Percentiles rank a stretch among this genome's conserved stretches.
These are phyloP conservation scores for Drosophila baimaii DNA, from an alignment of 1,140 invertebrate species.

Conservation along the genomic window DNA sequence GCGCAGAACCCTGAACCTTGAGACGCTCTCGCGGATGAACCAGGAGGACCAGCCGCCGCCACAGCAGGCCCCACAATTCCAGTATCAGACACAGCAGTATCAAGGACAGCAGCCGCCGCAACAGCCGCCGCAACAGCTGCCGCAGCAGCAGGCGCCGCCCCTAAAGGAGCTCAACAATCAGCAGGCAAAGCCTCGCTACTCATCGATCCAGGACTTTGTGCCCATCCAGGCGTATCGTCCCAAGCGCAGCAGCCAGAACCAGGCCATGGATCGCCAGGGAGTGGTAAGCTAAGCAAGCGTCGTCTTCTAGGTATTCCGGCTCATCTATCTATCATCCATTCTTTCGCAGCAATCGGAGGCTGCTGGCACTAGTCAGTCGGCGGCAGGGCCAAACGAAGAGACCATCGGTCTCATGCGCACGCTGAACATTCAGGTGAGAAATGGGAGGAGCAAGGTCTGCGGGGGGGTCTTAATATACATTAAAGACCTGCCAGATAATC, in stretches of 20 bases:
- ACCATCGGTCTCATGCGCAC: slow-evolving; percentile 7
- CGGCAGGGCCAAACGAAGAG: not conserved
- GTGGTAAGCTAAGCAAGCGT: not conserved
- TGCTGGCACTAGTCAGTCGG: not conserved
- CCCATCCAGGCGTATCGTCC: slow-evolving; percentile 71
- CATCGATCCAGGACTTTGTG: slow-evolving; percentile 64
- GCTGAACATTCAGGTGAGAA: slow-evolving; percentile 26
- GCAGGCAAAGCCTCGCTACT: slow-evolving; percentile 12
- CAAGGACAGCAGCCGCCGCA: slow-evolving; percentile 4
- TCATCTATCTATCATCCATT: not conserved
- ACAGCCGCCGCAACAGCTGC: not conserved
- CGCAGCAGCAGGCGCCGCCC: not conserved
- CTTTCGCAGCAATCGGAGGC: not conserved
- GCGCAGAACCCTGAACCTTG: not conserved
- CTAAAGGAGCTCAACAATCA: slow-evolving; percentile 10
- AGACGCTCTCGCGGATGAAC: not conserved
- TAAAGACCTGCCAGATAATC: too few species aligned
- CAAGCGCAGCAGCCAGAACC: slow-evolving; percentile 12
- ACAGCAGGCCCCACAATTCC: not conserved
- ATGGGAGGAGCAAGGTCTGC: too few species aligned
- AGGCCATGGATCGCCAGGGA: not conserved
- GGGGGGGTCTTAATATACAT: too few species aligned
- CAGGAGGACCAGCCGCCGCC: not conserved
- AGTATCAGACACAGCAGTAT: slow-evolving; percentile 10
- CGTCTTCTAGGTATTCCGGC: not conserved